Evolutionary conservation across 2,113 vertebrate genomes (phyloP).

Genomic region (Zosterops hypoxanthus): DNA sequence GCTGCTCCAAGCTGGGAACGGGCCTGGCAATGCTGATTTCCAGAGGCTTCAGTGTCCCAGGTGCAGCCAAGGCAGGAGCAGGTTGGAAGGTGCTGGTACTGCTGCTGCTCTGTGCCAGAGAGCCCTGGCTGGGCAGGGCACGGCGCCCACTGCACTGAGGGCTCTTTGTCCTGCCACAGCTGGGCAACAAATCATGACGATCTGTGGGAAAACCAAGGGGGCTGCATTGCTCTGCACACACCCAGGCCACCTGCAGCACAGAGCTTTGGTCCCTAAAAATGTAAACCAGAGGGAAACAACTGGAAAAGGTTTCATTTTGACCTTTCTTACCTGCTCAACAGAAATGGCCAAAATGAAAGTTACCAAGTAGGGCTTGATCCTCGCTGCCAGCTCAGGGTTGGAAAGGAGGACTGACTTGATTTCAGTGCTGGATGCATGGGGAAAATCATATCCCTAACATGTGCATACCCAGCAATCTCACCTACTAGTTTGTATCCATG

Average conservation of each 20-base stretch:
- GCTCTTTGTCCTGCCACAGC: not conserved
- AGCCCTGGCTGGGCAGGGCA: not conserved
- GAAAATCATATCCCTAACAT: no score
- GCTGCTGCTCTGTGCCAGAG: not conserved
- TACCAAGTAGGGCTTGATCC: no score
- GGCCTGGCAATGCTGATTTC: not conserved
- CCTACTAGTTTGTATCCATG: no score
- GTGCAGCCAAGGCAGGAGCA: not conserved
- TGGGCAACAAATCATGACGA: not conserved
- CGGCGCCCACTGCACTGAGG: not conserved
- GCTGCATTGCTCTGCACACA: not conserved
- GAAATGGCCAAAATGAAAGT: no score
- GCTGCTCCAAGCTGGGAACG: not conserved
- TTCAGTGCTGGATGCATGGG: no score
- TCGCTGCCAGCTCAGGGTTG: no score
- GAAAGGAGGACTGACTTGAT: no score
- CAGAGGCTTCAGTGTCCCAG: not conserved
- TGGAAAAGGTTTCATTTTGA: not conserved
- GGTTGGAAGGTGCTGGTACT: not conserved
- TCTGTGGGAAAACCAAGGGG: not conserved
- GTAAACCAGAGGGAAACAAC: fast-evolving
- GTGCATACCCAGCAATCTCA: no score
- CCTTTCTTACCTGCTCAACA: no score
- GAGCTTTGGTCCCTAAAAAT: not conserved
- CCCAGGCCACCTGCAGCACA: no score